Evolutionary conservation across 2,113 vertebrate genomes (phyloP).

Genomic region (Oncorhynchus kisutch): DNA sequence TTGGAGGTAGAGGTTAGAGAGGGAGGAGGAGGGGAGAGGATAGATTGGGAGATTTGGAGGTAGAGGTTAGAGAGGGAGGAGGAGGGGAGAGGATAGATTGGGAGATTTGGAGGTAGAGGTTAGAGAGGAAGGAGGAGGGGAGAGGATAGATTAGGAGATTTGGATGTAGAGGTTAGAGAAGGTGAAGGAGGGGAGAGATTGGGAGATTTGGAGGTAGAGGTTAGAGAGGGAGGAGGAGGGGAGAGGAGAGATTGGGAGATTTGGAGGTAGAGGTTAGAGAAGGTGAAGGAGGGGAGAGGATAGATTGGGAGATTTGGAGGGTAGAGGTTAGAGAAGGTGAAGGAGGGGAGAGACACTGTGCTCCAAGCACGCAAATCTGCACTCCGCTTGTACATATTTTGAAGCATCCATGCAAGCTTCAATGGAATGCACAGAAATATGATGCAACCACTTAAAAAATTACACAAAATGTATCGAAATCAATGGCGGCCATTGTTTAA

Average conservation of each 20-base stretch:
- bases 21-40: not conserved
- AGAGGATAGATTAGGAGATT: not conserved
- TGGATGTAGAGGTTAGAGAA: too few species aligned
- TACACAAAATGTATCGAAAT: too few species aligned
- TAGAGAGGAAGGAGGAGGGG: not conserved
- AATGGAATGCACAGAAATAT: too few species aligned
- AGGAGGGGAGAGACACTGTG: not conserved
- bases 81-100: not conserved
- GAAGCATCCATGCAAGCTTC: too few species aligned
- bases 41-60: slow-evolving; percentile 2
- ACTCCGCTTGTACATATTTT: too few species aligned
- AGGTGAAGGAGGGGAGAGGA: not conserved
- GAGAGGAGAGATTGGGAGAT: not conserved
- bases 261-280: not conserved
- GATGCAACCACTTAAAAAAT: too few species aligned
- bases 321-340: not conserved
- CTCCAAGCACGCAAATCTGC: not conserved
- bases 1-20: not conserved
- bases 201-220: not conserved
- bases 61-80: not conserved
- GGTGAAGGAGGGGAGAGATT: too few species aligned
- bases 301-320: not conserved
- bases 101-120: not conserved
- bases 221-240: slow-evolving; percentile 5
- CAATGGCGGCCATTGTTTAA: too few species aligned